A percentile compares a stretch with the other conserved stretches of the same genome.
Evolutionary conservation across 37 sponge, comb jelly and placozoan genomes (phyloP).

Genomic region (Haliclona indistincta): DNA sequence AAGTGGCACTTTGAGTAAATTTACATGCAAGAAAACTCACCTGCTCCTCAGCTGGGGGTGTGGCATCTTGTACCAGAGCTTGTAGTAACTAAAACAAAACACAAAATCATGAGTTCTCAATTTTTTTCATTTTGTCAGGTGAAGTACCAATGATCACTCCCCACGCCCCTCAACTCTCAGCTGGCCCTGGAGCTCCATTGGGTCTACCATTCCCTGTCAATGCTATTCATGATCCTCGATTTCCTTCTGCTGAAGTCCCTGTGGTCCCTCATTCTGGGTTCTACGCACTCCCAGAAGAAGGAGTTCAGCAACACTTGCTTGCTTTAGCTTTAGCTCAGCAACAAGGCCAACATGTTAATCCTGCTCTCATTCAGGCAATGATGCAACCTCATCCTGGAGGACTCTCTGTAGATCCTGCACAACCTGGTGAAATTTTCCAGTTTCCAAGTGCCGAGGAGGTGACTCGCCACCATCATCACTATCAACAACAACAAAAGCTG

Average conservation of each 20-base stretch:
- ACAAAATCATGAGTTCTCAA: no score
- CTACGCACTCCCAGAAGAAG: no score
- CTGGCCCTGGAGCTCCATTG: slow-evolving; percentile 25
- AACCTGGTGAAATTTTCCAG: slow-evolving; percentile 11
- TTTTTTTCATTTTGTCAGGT: no score
- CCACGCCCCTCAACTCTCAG: slow-evolving; percentile 57
- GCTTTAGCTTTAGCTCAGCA: neutral
- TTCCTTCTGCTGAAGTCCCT: neutral
- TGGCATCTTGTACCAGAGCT: no score
- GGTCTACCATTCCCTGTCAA: slow-evolving; percentile 2
- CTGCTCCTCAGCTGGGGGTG: no score
- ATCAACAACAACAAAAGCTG: slow-evolving; percentile 27
- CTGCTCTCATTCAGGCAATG: neutral
- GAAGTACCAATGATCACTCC: slow-evolving; percentile 51
- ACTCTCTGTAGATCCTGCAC: neutral
- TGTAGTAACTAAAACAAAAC: no score
- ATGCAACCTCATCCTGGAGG: neutral
- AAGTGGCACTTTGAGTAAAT: no score
- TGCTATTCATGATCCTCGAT: neutral
- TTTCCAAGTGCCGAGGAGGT: slow-evolving; percentile 39
- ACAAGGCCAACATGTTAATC: no score
- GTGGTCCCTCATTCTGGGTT: neutral
- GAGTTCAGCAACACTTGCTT: neutral
- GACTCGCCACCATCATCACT: neutral
- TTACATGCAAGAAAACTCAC: no score